Evolutionary conservation across 2,888 invertebrate genomes (phyloP).

Genomic region (Thecocarcelia acutangulata): DNA sequence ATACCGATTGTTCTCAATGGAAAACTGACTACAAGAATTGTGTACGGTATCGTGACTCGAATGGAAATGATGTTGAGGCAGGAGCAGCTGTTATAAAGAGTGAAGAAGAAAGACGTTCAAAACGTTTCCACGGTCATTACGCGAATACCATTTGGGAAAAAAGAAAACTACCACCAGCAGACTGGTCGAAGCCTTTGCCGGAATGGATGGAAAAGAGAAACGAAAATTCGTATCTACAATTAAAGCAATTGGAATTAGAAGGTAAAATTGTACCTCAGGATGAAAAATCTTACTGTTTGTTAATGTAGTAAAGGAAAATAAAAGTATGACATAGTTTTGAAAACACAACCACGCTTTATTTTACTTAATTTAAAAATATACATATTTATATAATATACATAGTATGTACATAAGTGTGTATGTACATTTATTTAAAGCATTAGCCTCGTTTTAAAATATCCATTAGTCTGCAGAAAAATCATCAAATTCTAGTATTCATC

Average conservation of each 20-base stretch:
- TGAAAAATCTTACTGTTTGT: slow-evolving; percentile 73
- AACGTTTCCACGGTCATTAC: slow-evolving; percentile 86
- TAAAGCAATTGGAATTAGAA: slow-evolving; percentile 85
- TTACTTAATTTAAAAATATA: background rate
- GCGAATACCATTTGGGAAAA: slow-evolving; percentile 91
- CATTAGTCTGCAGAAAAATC: background rate
- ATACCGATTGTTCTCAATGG: slow-evolving; percentile 90
- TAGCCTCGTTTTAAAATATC: slow-evolving; percentile 14
- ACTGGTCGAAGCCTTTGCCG: slow-evolving; percentile 92
- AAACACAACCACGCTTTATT: too few species aligned
- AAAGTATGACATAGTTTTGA: background rate
- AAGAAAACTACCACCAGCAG: slow-evolving; percentile 87
- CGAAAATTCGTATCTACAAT: slow-evolving; percentile 85
- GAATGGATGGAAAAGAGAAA: slow-evolving; percentile 87
- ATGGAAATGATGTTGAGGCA: slow-evolving; percentile 84
- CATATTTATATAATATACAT: background rate
- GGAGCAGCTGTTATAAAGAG: slow-evolving; percentile 86
- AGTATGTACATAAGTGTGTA: slow-evolving; percentile 1
- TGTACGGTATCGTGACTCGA: slow-evolving; percentile 84
- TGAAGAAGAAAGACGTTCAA: slow-evolving; percentile 85
- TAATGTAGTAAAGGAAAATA: slow-evolving; percentile 74
- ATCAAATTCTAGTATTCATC: background rate
- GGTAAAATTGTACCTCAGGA: slow-evolving; percentile 76
- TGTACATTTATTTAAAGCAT: slow-evolving; percentile 27
- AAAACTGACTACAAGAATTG: slow-evolving; percentile 89